These are phyloP conservation scores for Sebastes oblongus DNA, from an alignment of 2,797 vertebrate genomes.

Conservation along the genomic window DNA sequence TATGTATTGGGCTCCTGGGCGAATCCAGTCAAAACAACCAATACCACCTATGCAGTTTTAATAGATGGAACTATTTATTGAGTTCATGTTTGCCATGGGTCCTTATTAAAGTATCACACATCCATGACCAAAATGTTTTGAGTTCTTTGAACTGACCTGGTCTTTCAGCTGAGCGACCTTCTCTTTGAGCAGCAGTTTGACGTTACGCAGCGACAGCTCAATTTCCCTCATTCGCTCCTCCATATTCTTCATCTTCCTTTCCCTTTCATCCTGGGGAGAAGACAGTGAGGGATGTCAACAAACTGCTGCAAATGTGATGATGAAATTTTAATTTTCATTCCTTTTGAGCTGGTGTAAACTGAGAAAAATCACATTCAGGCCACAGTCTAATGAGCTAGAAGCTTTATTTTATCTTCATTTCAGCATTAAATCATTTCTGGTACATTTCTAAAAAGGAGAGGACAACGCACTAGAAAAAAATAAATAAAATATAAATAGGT, in stretches of 20 bases:
- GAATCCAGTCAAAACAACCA: no score
- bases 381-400: conserved; percentile 16
- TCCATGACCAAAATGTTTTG: background rate
- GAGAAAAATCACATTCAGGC: conserved; percentile 7
- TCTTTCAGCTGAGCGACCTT: conserved; percentile 95
- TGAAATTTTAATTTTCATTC: background rate
- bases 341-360: background rate
- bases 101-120: no score
- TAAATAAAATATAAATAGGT: conserved; percentile 68
- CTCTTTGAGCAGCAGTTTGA: conserved; percentile 93
- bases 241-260: conserved; percentile 86
- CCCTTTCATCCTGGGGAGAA: conserved; percentile 74
- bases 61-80: no score
- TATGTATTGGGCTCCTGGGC: no score
- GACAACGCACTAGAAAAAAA: conserved; percentile 39
- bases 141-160: conserved; percentile 81
- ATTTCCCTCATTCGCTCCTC: conserved; percentile 93
- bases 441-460: conserved; percentile 44
- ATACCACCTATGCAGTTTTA: no score
- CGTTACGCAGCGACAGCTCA: conserved; percentile 89
- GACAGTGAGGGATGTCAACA: conserved; percentile 39
- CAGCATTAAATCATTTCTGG: conserved; percentile 39
- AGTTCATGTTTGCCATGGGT: no score
- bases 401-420: conserved; percentile 75
- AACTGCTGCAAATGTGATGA: background rate